Base-by-base conservation (phyloP, 2,888 invertebrate species). In the Eupithecia exiguata region DNA sequence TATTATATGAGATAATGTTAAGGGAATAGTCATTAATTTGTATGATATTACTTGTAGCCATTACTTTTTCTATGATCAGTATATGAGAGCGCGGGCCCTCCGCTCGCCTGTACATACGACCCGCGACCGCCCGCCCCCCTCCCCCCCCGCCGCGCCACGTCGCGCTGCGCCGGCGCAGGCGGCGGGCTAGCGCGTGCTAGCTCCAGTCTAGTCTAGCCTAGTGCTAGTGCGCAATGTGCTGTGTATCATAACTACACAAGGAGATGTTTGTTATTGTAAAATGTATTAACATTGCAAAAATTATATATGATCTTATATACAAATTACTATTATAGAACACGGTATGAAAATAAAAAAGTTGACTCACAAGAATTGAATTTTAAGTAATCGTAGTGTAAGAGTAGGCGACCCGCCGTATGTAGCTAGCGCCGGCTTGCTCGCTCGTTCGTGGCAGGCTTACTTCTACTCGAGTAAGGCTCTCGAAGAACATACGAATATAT, bases 1-100 rank as follows among this genome's bases (percentile, higher is more conserved):
- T 93, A 93, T 91, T 92, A 91, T 91, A 91, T 92, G 90, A 92
- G 90, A 93, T 93, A 93, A 92, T 93, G 93, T 92, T 94, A 94
- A 94, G 94, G 93, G 92, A 94, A 94, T 94, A 94, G 94, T 94
- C 94, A 94, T 94, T 94, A 94, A 94, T 93, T 93, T 94, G 94
- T 94, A 94, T 94, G 93, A 94, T 94, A 94, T 94, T 93, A 93
- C 91, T 80, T 91, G 94, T 94, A 94, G 93, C 91, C 89, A 90
- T 92, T 91, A 92, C 91, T 91, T 92, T 93, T 93, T 93, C 90
- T 92, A 93, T 92, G 89, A 91, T 91, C 93, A 92, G 90, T 91
- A 78, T 76, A 88, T 85, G 86, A 84, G 87, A 87, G 88, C 72
- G 78, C 76, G 77, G 87, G 87, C 87, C 84, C 86, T 62, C 35